A percentile compares a stretch with the other conserved stretches of the same genome.
Conservation (phyloP, 2,113 vertebrate species). For the Dipodomys stephensi region DNA sequence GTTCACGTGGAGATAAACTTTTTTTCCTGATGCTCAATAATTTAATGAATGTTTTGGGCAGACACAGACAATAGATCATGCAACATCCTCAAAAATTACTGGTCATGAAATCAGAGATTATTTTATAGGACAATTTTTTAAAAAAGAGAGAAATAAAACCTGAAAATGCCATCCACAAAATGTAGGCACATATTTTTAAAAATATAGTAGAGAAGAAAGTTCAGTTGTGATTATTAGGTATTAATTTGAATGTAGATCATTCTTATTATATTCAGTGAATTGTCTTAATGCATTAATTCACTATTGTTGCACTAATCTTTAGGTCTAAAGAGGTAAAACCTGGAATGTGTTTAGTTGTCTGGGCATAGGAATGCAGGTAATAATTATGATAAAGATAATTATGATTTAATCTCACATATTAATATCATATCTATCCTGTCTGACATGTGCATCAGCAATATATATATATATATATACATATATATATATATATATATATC, state of each 20-base stretch:
- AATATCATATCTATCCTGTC: slow-evolving; percentile 40
- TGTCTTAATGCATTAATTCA: slow-evolving; percentile 14
- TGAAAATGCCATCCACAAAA: slow-evolving; percentile 52
- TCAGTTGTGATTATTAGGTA: slow-evolving; percentile 41
- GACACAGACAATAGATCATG: slow-evolving; percentile 34
- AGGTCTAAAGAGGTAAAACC: slow-evolving; percentile 35
- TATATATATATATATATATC: too few species aligned
- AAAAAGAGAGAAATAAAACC: slow-evolving; percentile 21
- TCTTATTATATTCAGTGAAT: slow-evolving; percentile 62
- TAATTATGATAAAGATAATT: slow-evolving; percentile 75
- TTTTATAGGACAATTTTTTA: slow-evolving; percentile 24
- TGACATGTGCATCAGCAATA: background rate
- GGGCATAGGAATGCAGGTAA: slow-evolving; percentile 57
- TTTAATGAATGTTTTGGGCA: slow-evolving; percentile 61
- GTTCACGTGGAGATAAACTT: slow-evolving; percentile 5
- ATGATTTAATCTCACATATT: slow-evolving; percentile 41
- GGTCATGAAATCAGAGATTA: background rate
- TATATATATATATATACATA: too few species aligned
- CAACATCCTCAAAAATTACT: slow-evolving; percentile 46
- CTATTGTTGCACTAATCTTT: slow-evolving; percentile 48
- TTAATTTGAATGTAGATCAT: slow-evolving; percentile 67
- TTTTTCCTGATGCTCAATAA: slow-evolving; percentile 62
- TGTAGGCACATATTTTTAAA: background rate
- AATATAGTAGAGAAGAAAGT: background rate
- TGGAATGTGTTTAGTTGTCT: slow-evolving; percentile 57